Conservation (phyloP, 2,888 invertebrate species). For the Griposia aprilina region DNA sequence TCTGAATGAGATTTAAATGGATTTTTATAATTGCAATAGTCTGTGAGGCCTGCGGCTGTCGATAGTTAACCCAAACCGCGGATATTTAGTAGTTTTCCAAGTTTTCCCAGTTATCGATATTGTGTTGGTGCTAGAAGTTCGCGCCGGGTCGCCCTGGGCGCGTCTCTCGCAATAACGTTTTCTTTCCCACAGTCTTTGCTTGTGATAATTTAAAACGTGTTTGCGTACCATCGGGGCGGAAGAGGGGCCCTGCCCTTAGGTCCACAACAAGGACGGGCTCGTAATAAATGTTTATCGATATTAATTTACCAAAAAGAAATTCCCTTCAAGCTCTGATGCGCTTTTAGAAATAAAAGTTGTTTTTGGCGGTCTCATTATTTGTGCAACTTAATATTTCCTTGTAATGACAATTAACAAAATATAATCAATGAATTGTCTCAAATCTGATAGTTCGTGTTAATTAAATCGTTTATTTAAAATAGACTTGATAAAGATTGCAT, state of each 20-base stretch:
- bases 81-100: constrained; percentile 78
- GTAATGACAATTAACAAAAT: background rate
- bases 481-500: constrained; percentile 8
- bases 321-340: constrained; percentile 4
- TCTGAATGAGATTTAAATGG: constrained; percentile 49
- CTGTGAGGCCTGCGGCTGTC: constrained; percentile 52
- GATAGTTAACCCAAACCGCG: constrained; percentile 72
- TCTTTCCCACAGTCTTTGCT: constrained; percentile 79
- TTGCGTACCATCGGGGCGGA: constrained; percentile 73
- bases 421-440: background rate
- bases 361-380: background rate
- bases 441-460: constrained; percentile 10
- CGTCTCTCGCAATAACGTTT: constrained; percentile 76
- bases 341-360: constrained; percentile 12
- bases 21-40: constrained; percentile 68
- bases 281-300: constrained; percentile 77
- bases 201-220: constrained; percentile 82
- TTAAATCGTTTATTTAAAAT: constrained; percentile 13
- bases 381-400: background rate
- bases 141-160: constrained; percentile 69
- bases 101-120: constrained; percentile 78
- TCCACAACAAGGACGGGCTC: constrained; percentile 40
- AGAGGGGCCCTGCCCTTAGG: constrained; percentile 64
- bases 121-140: constrained; percentile 72
- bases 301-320: constrained; percentile 69